Base-by-base conservation (phyloP, 2,113 vertebrate species). In the Syngnathus typhle region DNA sequence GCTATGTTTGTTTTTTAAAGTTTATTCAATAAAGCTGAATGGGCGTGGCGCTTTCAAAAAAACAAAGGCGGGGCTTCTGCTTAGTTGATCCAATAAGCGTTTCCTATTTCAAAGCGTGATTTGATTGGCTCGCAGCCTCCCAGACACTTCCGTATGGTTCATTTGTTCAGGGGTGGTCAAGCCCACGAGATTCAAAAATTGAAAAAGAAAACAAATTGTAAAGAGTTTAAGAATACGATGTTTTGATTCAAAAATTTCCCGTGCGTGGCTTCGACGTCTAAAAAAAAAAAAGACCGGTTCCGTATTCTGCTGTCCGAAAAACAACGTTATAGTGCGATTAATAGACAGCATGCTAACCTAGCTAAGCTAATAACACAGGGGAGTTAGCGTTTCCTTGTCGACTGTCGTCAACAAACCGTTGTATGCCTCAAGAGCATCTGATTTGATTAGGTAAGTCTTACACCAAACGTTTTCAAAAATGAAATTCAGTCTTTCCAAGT, bases 41-140 rank as follows among this genome's bases (percentile, higher is more conserved):
- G 51, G 19, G 19, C 11, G 49, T 36, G 0, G 23, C n/a, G 6
- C 5, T 6, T 69, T 18, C 75, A 2, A 70, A 37, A 71, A 60
- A 65, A 74, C 67, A 66, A 39, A 44, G 67, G 73, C 68, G 65
- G 60, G 36, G 18, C 27, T 67, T 88, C 80, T 68, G 64, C 43
- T 69, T 9, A 0, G 65, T 60, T 69, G 44, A 44, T 67, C 87
- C 83, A 87, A 87, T 88, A 44, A 75, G 5, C 4, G 6, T 54
- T 23, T 6, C 16, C 16, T 0, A 0, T 47, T 58, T 19, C n/a
- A 21, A 61, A 66, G 4, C 15, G 5, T 6, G 64, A 41, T 84
- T 51, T 84, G 67, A 91, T 91, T 90, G 88, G 89, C 59, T 77
- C 1, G 12, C 43, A 1, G 3, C n/a, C 59, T 77, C 1, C 13